A percentile compares a stretch with the other conserved stretches of the same genome.
Evolutionary conservation across 2,113 vertebrate species (phyloP).

Genomic region (Struthidea cinerea): DNA sequence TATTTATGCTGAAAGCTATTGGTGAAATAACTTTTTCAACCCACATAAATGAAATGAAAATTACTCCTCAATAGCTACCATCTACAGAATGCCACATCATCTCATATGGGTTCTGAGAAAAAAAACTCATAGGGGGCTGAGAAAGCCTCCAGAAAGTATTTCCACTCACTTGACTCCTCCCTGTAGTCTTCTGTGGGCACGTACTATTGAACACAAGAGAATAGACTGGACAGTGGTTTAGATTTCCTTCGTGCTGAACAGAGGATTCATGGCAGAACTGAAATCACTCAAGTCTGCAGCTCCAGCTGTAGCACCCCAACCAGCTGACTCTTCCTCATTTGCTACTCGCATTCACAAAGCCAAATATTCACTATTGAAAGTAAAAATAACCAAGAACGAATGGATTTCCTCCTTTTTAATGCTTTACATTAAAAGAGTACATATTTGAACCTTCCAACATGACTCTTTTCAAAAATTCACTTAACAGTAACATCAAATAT

Average conservation of each 20-base stretch:
- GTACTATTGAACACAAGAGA: neutral
- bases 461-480: neutral
- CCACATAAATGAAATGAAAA: neutral
- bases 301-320: neutral
- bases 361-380: neutral
- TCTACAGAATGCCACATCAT: neutral
- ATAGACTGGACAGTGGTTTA: neutral
- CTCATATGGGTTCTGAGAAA: neutral
- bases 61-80: neutral
- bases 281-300: neutral
- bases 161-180: neutral
- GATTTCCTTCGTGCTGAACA: neutral
- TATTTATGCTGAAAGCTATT: neutral
- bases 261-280: neutral
- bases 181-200: neutral
- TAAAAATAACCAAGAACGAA: neutral
- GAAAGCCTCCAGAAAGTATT: neutral
- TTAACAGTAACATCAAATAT: neutral
- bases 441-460: neutral
- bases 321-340: neutral
- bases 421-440: neutral
- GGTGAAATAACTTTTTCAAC: neutral
- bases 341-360: neutral
- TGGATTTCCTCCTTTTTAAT: neutral
- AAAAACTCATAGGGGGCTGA: neutral